These are phyloP conservation scores for Helicoverpa armigera DNA, from an alignment of 1,140 invertebrate species.

Conservation along the genomic window DNA sequence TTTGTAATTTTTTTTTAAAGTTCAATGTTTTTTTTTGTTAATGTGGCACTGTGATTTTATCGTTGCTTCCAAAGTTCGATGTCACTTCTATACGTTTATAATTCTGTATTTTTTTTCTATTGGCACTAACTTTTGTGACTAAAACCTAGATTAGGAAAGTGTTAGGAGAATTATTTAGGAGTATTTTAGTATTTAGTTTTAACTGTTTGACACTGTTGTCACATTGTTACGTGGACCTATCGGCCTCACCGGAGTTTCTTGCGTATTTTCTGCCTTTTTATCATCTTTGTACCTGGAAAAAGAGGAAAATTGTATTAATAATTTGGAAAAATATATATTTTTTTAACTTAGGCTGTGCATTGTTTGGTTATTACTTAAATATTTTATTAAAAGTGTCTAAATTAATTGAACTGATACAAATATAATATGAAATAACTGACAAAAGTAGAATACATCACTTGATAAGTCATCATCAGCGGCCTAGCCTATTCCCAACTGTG, in stretches of 20 bases:
- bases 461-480: no score
- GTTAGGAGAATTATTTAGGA: conserved; percentile 68
- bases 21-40: background rate
- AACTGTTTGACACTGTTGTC: conserved; percentile 64
- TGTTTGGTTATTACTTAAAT: background rate
- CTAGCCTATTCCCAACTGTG: no score
- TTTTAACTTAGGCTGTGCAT: background rate
- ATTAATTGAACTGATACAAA: no score
- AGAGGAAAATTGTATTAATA: conserved; percentile 23
- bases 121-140: conserved; percentile 63
- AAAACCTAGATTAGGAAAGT: conserved; percentile 46
- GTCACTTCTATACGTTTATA: conserved; percentile 51
- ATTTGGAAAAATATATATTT: background rate
- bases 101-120: conserved; percentile 58
- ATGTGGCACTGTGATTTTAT: conserved; percentile 56
- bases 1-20: conserved; percentile 24
- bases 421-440: no score
- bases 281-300: conserved; percentile 69
- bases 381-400: no score
- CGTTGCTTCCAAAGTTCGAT: conserved; percentile 60
- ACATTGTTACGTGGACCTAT: conserved; percentile 62
- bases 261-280: conserved; percentile 70
- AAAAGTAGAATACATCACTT: no score
- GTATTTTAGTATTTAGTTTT: conserved; percentile 68
- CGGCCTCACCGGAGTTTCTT: conserved; percentile 69